Evolutionary conservation across 2,888 invertebrate species (phyloP).

Genomic region (Scaeva pyrastri): DNA sequence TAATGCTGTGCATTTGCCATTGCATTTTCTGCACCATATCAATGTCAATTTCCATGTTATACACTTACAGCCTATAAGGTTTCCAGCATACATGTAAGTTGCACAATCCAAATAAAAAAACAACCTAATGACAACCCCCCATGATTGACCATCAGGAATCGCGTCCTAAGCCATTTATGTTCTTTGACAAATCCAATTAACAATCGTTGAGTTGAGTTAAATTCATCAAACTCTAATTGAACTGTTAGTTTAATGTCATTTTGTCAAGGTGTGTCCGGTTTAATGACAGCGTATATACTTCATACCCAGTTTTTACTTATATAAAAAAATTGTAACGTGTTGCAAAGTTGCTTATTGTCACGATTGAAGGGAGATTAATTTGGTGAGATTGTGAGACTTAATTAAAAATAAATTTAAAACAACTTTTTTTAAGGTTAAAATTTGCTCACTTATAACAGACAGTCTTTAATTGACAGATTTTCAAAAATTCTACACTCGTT

Average conservation of each 20-base stretch:
- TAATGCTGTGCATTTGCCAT: background rate
- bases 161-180: conserved; percentile 33
- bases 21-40: conserved; percentile 6
- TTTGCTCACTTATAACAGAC: background rate
- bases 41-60: conserved; percentile 12
- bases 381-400: background rate
- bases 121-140: conserved; percentile 12
- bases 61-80: background rate
- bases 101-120: conserved; percentile 3
- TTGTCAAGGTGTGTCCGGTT: conserved; percentile 25
- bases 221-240: conserved; percentile 19
- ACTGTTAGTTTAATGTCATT: conserved; percentile 32
- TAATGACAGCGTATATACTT: background rate
- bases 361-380: no score
- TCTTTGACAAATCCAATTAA: conserved; percentile 47
- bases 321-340: background rate
- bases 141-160: conserved; percentile 39
- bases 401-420: background rate
- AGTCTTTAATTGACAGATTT: background rate
- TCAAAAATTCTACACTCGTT: no score
- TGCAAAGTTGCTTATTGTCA: no score
- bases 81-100: conserved; percentile 30
- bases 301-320: background rate
- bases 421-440: no score
- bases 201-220: background rate